These are phyloP conservation scores for cattle (Bos taurus) DNA, from an alignment of 2,113 vertebrate genomes.

Conservation along the genomic window DNA sequence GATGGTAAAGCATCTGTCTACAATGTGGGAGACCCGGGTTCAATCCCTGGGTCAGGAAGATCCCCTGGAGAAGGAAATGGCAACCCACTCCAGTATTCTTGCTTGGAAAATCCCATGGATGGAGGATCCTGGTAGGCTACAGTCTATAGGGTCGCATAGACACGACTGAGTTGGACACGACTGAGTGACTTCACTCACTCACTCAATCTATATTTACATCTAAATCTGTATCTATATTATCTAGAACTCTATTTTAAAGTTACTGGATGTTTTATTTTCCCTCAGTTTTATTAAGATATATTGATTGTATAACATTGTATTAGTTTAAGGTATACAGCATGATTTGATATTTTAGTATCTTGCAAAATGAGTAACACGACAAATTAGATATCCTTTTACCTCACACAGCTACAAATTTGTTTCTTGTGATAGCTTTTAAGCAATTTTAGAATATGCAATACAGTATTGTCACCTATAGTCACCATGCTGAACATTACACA, in stretches of 20 bases:
- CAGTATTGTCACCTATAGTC: background rate
- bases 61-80: background rate
- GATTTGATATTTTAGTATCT: background rate
- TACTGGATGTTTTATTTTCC: background rate
- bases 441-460: background rate
- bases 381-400: background rate
- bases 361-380: background rate
- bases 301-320: background rate
- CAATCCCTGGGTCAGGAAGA: background rate
- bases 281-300: background rate
- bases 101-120: too few species aligned
- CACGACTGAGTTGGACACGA: too few species aligned
- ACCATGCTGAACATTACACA: background rate
- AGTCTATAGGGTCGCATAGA: too few species aligned
- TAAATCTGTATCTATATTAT: background rate
- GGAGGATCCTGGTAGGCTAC: too few species aligned
- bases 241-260: background rate
- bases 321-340: background rate
- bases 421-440: background rate
- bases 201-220: background rate
- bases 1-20: background rate
- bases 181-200: too few species aligned
- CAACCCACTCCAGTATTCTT: background rate
- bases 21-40: accelerated
- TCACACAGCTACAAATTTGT: background rate